Evolutionary conservation across 2,113 vertebrate species (phyloP).

Genomic region (Burhinus oedicnemus): DNA sequence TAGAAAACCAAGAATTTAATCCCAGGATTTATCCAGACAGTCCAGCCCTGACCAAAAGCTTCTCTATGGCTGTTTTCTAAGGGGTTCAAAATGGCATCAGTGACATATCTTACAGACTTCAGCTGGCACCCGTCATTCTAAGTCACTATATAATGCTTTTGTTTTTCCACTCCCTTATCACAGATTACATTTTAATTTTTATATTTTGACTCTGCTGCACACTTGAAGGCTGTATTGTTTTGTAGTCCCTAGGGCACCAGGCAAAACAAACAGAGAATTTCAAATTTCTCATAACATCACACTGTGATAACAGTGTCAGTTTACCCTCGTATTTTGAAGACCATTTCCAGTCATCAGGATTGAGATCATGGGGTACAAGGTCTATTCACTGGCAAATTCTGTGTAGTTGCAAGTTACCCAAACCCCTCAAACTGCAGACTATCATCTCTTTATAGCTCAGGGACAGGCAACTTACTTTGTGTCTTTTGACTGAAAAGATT

Average conservation of each 20-base stretch:
- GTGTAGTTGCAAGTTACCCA: not conserved
- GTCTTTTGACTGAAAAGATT: not conserved
- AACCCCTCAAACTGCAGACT: not conserved
- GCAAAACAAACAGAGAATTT: not conserved
- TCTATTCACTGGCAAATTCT: not conserved
- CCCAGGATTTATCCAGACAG: not conserved
- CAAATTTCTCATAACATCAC: not conserved
- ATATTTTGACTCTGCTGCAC: not conserved
- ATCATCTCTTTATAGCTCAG: not conserved
- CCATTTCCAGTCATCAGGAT: not conserved
- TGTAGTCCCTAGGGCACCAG: not conserved
- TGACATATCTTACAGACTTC: not conserved
- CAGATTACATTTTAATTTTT: not conserved
- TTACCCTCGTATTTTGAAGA: not conserved
- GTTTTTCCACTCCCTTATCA: not conserved
- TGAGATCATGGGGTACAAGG: not conserved
- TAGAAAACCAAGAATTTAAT: not conserved
- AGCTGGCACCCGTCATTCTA: not conserved
- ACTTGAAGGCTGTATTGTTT: not conserved
- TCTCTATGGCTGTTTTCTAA: not conserved
- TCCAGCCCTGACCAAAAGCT: not conserved
- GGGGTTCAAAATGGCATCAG: not conserved
- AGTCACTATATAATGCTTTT: not conserved
- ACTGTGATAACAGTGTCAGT: not conserved
- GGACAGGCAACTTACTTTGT: not conserved